Evolutionary conservation across 1,140 invertebrate genomes (phyloP), one percentile per base, ranked within the genome.

Genomic region (Meteorus sp.): DNA sequence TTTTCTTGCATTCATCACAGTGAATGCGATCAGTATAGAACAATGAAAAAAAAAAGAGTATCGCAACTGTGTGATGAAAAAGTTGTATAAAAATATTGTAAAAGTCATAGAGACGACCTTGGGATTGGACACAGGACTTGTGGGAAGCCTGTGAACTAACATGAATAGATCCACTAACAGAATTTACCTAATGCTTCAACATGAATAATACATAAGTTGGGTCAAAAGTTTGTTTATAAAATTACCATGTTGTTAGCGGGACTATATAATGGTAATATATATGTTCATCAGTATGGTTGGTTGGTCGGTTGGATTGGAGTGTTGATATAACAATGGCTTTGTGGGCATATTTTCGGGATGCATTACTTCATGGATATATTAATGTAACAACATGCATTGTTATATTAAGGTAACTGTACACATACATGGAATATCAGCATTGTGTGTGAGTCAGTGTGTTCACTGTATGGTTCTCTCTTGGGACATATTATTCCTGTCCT

Each of bases 221-320:
- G 31, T 20, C 27, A 17, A 15, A 52, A 52, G 29, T 52, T 52
- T 52, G 13, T 19, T 52, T 52, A 52, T 52, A 19, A 33, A 52
- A 52, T 52, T 52, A 52, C 29, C 29, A 52, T 35, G 50, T 52
- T 52, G 15, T 45, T n/a, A n/a, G n/a, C n/a, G n/a, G n/a, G n/a
- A n/a, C n/a, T n/a, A n/a, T n/a, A n/a, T n/a, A n/a, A n/a, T n/a
- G n/a, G n/a, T n/a, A n/a, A n/a, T n/a, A n/a, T n/a, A n/a, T n/a
- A n/a, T n/a, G n/a, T n/a, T n/a, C 35, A 39, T 11, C 3, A 6
- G 11, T 33, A 33, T 33, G 13, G 35, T 13, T n/a, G 35, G 13
- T 39, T 7, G 35, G 8, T 39, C 15, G 35, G 3, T n/a, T 39
- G 3, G 3, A 39, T 39, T 7, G 8, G 8, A n/a, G 13, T 39